Percentiles rank a stretch among this genome's conserved stretches.
phyloP scores from a whole-genome alignment of 1,140 invertebrate species.

The Sarcophaga peregrina region DNA sequence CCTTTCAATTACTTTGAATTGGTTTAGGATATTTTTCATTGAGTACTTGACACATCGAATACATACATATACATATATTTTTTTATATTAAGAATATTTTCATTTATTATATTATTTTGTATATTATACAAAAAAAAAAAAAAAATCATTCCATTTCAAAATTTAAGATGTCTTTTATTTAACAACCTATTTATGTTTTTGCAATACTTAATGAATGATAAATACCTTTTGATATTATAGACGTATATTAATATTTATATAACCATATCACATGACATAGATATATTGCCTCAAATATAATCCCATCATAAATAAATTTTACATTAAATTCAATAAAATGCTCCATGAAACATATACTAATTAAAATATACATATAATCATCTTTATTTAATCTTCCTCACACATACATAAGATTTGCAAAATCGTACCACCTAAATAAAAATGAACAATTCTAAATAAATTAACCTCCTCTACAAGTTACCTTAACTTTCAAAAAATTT shows the following conservation, averaged over 20 bases:
- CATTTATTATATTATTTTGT: too few species aligned
- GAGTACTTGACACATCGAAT: neutral
- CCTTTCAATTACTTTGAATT: too few species aligned
- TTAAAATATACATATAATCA: neutral
- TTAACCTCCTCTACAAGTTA: constrained; percentile 43
- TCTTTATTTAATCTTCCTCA: neutral
- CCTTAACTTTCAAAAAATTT: constrained; percentile 40
- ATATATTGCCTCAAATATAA: neutral
- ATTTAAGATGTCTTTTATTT: too few species aligned
- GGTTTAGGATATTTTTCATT: too few species aligned
- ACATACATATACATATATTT: neutral
- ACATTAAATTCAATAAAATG: too few species aligned
- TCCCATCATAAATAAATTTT: too few species aligned
- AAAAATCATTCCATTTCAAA: too few species aligned
- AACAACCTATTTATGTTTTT: too few species aligned
- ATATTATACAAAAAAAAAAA: too few species aligned
- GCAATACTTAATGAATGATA: too few species aligned
- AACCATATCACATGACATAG: neutral
- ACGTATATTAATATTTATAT: neutral
- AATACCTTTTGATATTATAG: constrained; percentile 18
- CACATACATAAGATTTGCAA: constrained; percentile 31
- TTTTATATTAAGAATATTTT: too few species aligned
- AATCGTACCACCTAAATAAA: constrained; percentile 42
- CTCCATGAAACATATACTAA: neutral
- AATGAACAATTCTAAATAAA: neutral